Base-by-base conservation (phyloP, 2,888 invertebrate genomes). In the Xylota sylvarum region DNA sequence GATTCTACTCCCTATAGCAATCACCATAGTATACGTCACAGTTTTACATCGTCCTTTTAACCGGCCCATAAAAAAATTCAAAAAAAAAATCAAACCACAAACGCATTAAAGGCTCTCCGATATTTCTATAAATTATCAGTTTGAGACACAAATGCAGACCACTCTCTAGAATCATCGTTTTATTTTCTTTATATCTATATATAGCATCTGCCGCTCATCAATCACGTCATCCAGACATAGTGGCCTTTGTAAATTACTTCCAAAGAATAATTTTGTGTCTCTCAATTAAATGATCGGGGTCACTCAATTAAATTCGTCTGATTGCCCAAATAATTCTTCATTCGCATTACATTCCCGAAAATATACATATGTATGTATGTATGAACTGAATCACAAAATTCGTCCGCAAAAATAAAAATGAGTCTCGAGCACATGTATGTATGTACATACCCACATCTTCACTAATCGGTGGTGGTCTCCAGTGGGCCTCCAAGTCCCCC, bases 211-310 rank as follows among this genome's bases (percentile, higher is more conserved):
- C 35, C 40, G 48, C 43, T 62, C 78, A 78, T 78, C 62, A 52
- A 69, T 70, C 62, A 70, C 52, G 14, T 32, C 69, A 52, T 60
- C 52, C 62, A 64, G 62, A 30, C 32, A 19, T 35, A 60, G 23
- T 30, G 55, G 58, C 55, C 62, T 64, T 55, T 64, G 62, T 78
- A 23, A 30, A 43, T 46, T 30, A 37, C 64, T 72, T 70, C 48
- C 48, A 17, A 17, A 4, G 64, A 79, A 64, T 17, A 43, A 56
- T 35, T 56, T 30, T 55, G 65, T 67, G 19, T 46, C 62, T 73
- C 86, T 82, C 82, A 86, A 86, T 86, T 86, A 82, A 78, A 82
- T 73, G 82, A 77, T 72, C 81, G 85, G 81, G 85, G 86, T 82
- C 82, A 86, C 86, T 77, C 77, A 86, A 82, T 86, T 86, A 82